Base-by-base conservation (phyloP, 2,888 invertebrate species). In the Volucella inanis region DNA sequence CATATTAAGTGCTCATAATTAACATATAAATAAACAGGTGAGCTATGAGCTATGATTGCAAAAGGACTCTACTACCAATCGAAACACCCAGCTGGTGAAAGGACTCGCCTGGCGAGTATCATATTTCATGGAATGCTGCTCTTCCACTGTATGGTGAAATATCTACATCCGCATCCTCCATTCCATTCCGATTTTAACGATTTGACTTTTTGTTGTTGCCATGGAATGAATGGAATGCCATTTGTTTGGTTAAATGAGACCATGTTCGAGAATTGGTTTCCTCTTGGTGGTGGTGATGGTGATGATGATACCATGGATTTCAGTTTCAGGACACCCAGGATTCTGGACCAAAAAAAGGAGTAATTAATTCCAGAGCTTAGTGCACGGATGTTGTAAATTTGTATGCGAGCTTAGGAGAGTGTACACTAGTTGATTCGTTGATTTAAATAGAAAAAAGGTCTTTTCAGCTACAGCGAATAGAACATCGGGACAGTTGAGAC, bases 1-100 rank as follows among this genome's bases (percentile, higher is more conserved):
- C 70, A 64, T 71, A 78, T 57, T 50, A 64, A 78, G 71, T 78
- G 57, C 47, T 49, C 47, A 64, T 78, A 78, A 78, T 78, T 78
- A 78, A 64, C 31, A 54, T 54, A 41, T 41, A 62, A 70, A 47
- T 70, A 70, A 77, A 31, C 70, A 62, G 77, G 77, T 70, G 62
- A 64, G 54, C 14, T 49, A 64, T 62, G 62, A 57, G 54, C 14
- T 49, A 64, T 47, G 62, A 74, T 61, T 62, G 50, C 62, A 3
- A 38, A n/a, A 47, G 55, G 68, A 45, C 45, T 45, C 61, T 68
- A 31, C 18, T 54, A 54, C 54, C 43, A 14, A n/a, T 2, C n/a
- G 12, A 9, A 3, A 12, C 43, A 6, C 8, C 22, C 2, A 14
- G 12, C 22, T 22, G 22, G 2, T 15, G 12, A 55, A 45, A 43